phyloP scores from a whole-genome alignment of 2,888 invertebrate species.

The Salticus scenicus region DNA sequence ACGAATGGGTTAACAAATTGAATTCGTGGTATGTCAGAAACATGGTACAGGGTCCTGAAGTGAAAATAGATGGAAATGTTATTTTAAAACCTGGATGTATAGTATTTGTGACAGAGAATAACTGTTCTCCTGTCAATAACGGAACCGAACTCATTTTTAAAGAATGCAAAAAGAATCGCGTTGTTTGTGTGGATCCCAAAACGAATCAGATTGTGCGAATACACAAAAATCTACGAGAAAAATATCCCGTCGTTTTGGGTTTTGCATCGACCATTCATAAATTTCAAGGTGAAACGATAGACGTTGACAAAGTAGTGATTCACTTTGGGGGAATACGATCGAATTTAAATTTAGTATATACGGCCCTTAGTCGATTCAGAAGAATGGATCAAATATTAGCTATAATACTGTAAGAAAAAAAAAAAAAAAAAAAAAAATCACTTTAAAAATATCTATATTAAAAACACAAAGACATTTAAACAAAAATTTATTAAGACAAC shows the following conservation, averaged over 20 bases:
- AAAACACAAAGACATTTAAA: too few species aligned
- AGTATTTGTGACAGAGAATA: conserved; percentile 12
- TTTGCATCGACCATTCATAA: conserved; percentile 23
- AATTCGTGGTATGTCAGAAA: neutral
- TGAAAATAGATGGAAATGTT: too few species aligned
- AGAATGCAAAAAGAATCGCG: neutral
- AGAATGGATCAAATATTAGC: neutral
- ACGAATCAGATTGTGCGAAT: neutral
- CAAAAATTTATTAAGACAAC: too few species aligned
- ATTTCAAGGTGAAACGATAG: conserved; percentile 36
- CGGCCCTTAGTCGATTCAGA: conserved; percentile 21
- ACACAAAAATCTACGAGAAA: neutral
- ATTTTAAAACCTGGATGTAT: neutral
- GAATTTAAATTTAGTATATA: conserved; percentile 28
- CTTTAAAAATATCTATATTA: too few species aligned
- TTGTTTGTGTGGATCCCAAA: neutral
- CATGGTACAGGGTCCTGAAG: neutral
- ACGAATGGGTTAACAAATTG: neutral
- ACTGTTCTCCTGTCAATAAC: neutral
- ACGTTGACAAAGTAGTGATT: conserved; percentile 2
- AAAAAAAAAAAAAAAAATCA: too few species aligned
- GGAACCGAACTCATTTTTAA: conserved; percentile 10
- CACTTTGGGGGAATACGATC: conserved; percentile 19
- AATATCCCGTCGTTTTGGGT: conserved; percentile 19
- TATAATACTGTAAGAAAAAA: neutral